phyloP scores from a whole-genome alignment of 2,888 invertebrate species.

The Ernsta delagoae region DNA sequence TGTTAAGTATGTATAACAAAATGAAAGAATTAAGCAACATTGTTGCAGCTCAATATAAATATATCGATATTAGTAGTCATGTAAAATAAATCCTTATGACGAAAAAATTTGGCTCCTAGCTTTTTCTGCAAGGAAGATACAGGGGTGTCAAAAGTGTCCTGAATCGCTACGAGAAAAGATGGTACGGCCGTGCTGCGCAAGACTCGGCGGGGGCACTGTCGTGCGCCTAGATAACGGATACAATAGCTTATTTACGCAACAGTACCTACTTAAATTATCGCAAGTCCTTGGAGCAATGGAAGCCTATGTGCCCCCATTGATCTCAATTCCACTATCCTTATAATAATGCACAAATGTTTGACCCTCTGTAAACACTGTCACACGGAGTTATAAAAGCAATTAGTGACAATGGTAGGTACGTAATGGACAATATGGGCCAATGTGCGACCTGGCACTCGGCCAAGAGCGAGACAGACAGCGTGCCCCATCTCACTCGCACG shows the following conservation, averaged over 20 bases:
- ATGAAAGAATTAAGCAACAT: no score
- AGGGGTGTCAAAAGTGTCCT: no score
- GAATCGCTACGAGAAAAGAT: no score
- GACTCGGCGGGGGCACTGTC: no score
- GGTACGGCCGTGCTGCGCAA: no score
- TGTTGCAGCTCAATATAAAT: no score
- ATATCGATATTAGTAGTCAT: no score
- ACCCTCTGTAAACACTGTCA: conserved; percentile 54
- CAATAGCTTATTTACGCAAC: conserved; percentile 38
- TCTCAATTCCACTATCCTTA: conserved; percentile 28
- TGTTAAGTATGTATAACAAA: no score
- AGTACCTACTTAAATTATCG: conserved; percentile 24
- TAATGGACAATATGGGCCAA: conserved; percentile 56
- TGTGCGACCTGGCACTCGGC: conserved; percentile 48
- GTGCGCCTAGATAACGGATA: no score
- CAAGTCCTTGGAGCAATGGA: conserved; percentile 24
- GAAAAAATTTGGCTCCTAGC: no score
- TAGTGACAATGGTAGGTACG: conserved; percentile 68
- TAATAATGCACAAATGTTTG: conserved; percentile 42
- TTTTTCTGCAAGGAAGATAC: no score
- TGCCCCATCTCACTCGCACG: conserved; percentile 1
- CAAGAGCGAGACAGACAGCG: conserved; percentile 56
- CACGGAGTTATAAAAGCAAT: conserved; percentile 65
- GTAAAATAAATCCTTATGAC: no score
- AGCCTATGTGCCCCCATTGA: conserved; percentile 23